phyloP scores from a whole-genome alignment of 2,113 vertebrate species.

The Pica pica region DNA sequence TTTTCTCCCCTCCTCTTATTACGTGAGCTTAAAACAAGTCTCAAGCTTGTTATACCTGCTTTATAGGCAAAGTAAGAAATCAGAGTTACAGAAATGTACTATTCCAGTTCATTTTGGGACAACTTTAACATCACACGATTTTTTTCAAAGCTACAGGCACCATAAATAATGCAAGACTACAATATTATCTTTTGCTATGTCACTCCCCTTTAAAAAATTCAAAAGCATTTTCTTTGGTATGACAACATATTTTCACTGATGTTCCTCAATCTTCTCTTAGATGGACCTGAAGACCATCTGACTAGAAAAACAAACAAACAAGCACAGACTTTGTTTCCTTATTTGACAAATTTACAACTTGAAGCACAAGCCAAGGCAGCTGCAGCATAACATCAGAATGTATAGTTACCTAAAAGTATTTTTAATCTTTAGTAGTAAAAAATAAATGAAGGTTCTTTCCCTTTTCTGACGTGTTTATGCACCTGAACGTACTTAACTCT shows the following conservation, averaged over 20 bases:
- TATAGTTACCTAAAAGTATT: background rate
- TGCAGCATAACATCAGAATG: background rate
- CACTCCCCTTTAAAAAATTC: background rate
- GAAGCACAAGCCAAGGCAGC: background rate
- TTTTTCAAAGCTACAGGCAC: background rate
- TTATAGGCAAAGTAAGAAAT: background rate
- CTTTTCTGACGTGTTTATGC: background rate
- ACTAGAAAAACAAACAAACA: background rate
- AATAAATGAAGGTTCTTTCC: background rate
- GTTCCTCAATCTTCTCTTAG: background rate
- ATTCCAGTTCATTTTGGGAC: background rate
- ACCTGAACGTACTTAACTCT: background rate
- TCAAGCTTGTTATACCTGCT: background rate
- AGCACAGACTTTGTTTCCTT: background rate
- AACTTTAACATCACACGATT: background rate
- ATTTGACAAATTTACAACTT: background rate
- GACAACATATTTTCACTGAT: background rate
- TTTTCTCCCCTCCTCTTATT: background rate
- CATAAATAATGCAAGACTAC: background rate
- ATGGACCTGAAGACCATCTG: background rate
- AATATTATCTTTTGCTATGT: background rate
- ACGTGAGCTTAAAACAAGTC: background rate
- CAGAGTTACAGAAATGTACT: background rate
- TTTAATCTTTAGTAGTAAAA: background rate
- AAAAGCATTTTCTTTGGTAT: background rate